phyloP scores from a whole-genome alignment of 2,888 invertebrate species.

The Lissocephala sabroskyi region DNA sequence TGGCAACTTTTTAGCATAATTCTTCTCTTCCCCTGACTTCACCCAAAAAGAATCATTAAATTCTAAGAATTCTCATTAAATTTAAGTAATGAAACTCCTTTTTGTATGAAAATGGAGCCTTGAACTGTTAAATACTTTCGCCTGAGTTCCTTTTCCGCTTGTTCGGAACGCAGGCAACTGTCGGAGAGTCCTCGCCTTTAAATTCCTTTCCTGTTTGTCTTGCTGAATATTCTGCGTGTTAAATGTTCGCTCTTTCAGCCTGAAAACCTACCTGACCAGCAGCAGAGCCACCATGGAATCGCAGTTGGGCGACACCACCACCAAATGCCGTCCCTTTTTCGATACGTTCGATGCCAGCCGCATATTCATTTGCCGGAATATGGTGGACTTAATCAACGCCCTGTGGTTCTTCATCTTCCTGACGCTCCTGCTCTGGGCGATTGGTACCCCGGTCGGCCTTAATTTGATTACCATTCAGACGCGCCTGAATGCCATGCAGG shows the following conservation, averaged over 20 bases:
- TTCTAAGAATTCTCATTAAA: too few species aligned
- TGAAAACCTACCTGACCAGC: slow-evolving; percentile 79
- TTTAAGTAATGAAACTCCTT: too few species aligned
- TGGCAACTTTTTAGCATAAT: too few species aligned
- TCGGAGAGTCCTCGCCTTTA: too few species aligned
- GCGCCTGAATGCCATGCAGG: slow-evolving; percentile 55
- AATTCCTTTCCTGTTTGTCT: background rate
- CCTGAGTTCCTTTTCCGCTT: too few species aligned
- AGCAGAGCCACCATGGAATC: slow-evolving; percentile 80
- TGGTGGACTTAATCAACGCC: slow-evolving; percentile 75
- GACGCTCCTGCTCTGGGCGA: slow-evolving; percentile 76
- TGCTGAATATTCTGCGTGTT: background rate
- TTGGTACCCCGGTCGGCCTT: slow-evolving; percentile 77
- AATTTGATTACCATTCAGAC: slow-evolving; percentile 73
- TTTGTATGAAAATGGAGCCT: too few species aligned
- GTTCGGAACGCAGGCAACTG: too few species aligned
- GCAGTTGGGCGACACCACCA: slow-evolving; percentile 77
- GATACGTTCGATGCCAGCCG: slow-evolving; percentile 79
- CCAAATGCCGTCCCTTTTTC: slow-evolving; percentile 82
- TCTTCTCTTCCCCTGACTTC: too few species aligned
- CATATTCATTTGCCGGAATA: slow-evolving; percentile 72
- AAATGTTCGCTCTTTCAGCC: slow-evolving; percentile 72
- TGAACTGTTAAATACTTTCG: too few species aligned
- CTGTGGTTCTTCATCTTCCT: slow-evolving; percentile 80
- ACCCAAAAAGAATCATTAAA: too few species aligned